phyloP scores from a whole-genome alignment of 2,888 invertebrate genomes.

The Euphydryas editha region DNA sequence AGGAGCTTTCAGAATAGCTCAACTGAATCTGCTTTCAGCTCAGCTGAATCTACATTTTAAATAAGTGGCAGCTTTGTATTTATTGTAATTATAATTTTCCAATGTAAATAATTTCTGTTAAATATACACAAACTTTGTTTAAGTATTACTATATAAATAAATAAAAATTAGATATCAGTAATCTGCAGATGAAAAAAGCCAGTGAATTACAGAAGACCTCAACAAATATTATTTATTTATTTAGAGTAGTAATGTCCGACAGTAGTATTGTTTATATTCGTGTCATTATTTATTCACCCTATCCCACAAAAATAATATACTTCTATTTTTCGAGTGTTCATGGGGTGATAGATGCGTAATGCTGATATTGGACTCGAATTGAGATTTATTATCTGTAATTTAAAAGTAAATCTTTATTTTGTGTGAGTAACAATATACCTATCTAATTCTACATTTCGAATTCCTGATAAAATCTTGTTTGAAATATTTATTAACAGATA shows the following conservation, averaged over 20 bases:
- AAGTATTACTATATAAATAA: not conserved
- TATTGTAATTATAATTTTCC: too few relatives aligned
- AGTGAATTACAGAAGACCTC: conserved; percentile 39
- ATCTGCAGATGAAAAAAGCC: not conserved
- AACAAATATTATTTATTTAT: conserved; percentile 58
- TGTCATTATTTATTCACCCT: conserved; percentile 76
- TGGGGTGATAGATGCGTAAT: conserved; percentile 64
- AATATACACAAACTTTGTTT: too few relatives aligned
- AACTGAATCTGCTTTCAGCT: too few relatives aligned
- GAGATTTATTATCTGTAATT: conserved; percentile 59
- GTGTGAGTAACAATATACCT: not conserved
- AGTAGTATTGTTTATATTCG: conserved; percentile 42
- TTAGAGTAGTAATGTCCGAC: conserved; percentile 51
- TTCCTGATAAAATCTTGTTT: not conserved
- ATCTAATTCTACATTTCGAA: not conserved
- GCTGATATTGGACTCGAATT: conserved; percentile 64
- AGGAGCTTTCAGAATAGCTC: too few relatives aligned
- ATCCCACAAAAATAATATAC: conserved; percentile 47
- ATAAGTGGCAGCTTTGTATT: too few relatives aligned
- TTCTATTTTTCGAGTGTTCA: conserved; percentile 59
- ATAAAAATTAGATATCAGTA: not conserved
- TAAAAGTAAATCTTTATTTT: conserved; percentile 9
- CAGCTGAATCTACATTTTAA: too few relatives aligned
- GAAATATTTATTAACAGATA: not conserved
- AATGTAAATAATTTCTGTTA: too few relatives aligned